Base-by-base conservation (phyloP, 2,888 invertebrate species). In the Pseudoips prasinana region DNA sequence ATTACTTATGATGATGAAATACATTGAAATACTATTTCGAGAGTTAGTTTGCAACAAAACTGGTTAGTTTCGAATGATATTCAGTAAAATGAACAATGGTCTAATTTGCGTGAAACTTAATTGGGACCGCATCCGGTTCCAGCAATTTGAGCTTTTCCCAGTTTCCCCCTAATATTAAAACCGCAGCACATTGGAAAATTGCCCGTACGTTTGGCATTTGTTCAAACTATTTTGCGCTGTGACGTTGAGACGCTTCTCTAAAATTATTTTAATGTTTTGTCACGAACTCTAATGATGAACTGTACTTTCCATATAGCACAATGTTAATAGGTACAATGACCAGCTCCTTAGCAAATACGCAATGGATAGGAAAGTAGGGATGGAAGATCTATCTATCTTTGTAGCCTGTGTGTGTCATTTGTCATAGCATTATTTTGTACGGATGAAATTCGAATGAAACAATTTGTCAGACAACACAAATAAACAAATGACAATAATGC, bases 151-250 rank as follows among this genome's bases (percentile, higher is more conserved):
- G 48, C 51, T 41, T 64, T 62, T 54, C n/a, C n/a, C 53, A 52
- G 14, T 14, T 14, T 14, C 7, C 3, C 7, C 51, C 43, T 50
- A 50, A 56, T 49, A 61, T 60, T 56, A 58, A 61, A 68, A 67
- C 57, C 57, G 10, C 40, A 40, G 42, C 56, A 60, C 44, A 67
- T 73, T 73, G 73, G 72, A 73, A 62, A 66, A 64, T 54, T 71
- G 72, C 68, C 69, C 63, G 64, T 66, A 65, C 64, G 56, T 63
- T 81, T 82, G 81, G 82, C 81, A 76, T 58, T 53, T 31, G 66
- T 73, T 78, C 82, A 82, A 81, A 66, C 46, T 64, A 68, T 76
- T 79, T 66, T 79, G 75, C 80, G 80, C 67, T 71, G 68, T 70
- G 70, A 53, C 58, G 60, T 58, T 61, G 60, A 67, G 62, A 64